Conservation (phyloP, 2,797 vertebrate species). For the Argya squamiceps region DNA sequence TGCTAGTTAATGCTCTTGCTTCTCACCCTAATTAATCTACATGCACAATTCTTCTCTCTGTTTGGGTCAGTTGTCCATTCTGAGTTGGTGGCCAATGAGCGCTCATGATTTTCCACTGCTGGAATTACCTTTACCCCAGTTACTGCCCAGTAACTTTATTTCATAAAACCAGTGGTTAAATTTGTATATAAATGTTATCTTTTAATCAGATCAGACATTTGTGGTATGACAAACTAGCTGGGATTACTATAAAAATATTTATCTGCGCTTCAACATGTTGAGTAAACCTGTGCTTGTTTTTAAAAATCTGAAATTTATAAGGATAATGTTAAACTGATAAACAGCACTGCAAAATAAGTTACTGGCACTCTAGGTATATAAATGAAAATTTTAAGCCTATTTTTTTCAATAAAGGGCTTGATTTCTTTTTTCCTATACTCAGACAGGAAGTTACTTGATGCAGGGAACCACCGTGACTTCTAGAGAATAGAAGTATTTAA, state of each 20-base stretch:
- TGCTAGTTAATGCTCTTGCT: background rate
- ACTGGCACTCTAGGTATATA: background rate
- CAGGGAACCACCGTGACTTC: background rate
- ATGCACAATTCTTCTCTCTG: background rate
- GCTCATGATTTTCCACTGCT: background rate
- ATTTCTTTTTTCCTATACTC: background rate
- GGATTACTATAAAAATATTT: background rate
- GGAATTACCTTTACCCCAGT: background rate
- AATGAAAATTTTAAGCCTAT: background rate
- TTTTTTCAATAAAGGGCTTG: background rate
- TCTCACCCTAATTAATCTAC: background rate
- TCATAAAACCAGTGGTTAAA: background rate
- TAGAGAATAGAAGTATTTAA: background rate
- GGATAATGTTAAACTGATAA: background rate
- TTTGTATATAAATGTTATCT: background rate
- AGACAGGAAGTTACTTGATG: background rate
- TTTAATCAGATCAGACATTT: background rate
- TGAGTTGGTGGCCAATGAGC: background rate
- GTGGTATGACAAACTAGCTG: accelerated
- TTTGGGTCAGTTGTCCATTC: background rate
- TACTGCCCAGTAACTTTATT: background rate
- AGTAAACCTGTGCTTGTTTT: background rate
- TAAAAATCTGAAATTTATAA: background rate
- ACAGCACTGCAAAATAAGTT: background rate
- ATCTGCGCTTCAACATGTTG: background rate